These are phyloP conservation scores for Agrypnia vestita DNA, from an alignment of 1,140 invertebrate species.

Conservation along the genomic window DNA sequence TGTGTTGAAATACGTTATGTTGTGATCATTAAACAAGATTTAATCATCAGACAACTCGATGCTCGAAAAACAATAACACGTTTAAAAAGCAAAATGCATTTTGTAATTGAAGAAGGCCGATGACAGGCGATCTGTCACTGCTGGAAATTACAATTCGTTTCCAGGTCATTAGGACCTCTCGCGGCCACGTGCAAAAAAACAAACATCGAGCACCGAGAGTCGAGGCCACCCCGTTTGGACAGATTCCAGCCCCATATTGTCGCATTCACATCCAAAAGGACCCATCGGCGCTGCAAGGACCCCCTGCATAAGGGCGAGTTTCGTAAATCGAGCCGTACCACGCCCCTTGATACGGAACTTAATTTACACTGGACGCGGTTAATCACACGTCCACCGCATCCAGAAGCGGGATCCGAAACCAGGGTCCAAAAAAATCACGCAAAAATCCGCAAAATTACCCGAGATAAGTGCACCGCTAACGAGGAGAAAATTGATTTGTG, in stretches of 20 bases:
- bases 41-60: too few species aligned
- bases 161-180: constrained; percentile 11
- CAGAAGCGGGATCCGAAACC: too few species aligned
- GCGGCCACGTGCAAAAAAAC: constrained; percentile 34
- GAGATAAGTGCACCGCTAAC: constrained; percentile 29
- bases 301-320: constrained; percentile 44
- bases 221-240: constrained; percentile 27
- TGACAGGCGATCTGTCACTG: neutral
- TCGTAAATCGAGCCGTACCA: constrained; percentile 46
- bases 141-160: neutral
- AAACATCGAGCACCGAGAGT: constrained; percentile 24
- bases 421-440: neutral
- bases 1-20: too few species aligned
- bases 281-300: constrained; percentile 44
- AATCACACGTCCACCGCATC: constrained; percentile 19
- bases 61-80: too few species aligned
- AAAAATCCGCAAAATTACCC: constrained; percentile 5
- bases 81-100: too few species aligned
- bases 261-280: constrained; percentile 41
- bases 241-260: constrained; percentile 38
- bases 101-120: too few species aligned
- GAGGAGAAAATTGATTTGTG: constrained; percentile 43
- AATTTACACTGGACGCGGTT: constrained; percentile 28
- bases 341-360: constrained; percentile 42
- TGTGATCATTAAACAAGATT: too few species aligned